These are phyloP conservation scores for Piaya cayana DNA, from an alignment of 2,113 vertebrate genomes.

Conservation along the genomic window DNA sequence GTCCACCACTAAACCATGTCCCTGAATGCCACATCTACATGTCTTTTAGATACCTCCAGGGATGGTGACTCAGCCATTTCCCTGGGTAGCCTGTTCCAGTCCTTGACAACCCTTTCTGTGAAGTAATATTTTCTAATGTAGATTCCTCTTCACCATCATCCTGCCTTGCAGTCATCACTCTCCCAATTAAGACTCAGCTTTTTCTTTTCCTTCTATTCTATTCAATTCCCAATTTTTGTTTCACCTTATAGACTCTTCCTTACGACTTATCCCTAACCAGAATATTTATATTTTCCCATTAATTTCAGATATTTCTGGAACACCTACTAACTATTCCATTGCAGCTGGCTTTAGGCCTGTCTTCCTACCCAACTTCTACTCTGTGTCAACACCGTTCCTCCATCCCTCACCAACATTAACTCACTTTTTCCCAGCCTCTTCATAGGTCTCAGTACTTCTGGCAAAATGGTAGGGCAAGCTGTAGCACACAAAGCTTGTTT, in stretches of 20 bases:
- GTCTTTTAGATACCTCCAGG: too few species aligned
- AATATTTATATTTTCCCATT: background rate
- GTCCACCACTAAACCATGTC: too few species aligned
- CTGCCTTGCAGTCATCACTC: background rate
- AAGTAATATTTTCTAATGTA: background rate
- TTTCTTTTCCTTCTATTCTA: background rate
- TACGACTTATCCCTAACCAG: background rate
- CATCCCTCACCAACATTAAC: constrained; percentile 16
- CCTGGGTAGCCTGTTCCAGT: too few species aligned
- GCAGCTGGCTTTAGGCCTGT: constrained; percentile 35
- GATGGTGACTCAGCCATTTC: too few species aligned
- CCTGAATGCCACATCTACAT: too few species aligned
- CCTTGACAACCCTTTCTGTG: too few species aligned
- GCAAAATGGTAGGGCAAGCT: constrained; percentile 35
- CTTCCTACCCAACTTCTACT: constrained; percentile 33
- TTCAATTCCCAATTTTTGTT: background rate
- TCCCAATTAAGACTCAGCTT: background rate
- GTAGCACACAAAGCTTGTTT: constrained; percentile 37
- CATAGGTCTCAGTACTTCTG: constrained; percentile 29
- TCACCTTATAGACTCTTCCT: background rate
- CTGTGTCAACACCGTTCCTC: constrained; percentile 27
- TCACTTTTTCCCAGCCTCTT: constrained; percentile 19
- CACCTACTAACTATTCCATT: constrained; percentile 33
- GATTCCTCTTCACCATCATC: background rate
- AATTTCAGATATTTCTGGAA: constrained; percentile 25